Base-by-base conservation (phyloP, 35 echinoderm and acorn worm species). In the Eucidaris tribuloides region DNA sequence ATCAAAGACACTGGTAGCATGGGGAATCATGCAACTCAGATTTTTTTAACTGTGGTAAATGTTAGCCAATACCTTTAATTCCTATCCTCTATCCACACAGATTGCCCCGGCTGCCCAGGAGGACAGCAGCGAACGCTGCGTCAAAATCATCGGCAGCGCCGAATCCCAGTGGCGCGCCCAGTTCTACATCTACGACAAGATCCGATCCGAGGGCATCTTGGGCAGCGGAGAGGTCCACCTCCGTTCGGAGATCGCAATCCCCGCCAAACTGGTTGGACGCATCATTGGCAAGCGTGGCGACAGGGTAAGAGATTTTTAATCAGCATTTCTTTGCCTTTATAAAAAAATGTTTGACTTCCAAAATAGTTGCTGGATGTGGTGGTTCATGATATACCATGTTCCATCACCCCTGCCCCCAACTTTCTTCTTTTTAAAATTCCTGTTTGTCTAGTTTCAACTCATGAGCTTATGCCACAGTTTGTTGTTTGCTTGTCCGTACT, bases 151-250 rank as follows among this genome's bases (percentile, higher is more conserved):
- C 17, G 96, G 96, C 25, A 89, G 46, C 52, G 86, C 96, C 32
- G 90, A 99, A 36, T 77, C 96, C 37, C 96, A 99, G 72, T 99
- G 88, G 82, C 85, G 80, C 42, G 96, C 96, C 45, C 96, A 99
- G 79, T 93, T 86, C 45, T 84, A 82, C 87, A 93, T 99, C 58
- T 99, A 89, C 65, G 90, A 99, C 39, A 99, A 90, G 49, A 93
- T 99, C 62, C 85, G 90, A 13, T 58, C 65, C 25, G 90, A 99
- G 85, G 91, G 86, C 4, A 82, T 86, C 83, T 88, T 93, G 40
- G 85, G 83, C 28, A 87, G 80, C 29, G 80, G 87, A 7, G 96
- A 99, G 52, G 84, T 90, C 24, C 81, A 81, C 33, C 86, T 99
- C 18, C 55, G 86, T 7, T 99, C 89, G 15, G 96, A 99, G 45